Evolutionary conservation across 2,797 vertebrate species (phyloP).

Genomic region (Oceanodroma leucorhoa): DNA sequence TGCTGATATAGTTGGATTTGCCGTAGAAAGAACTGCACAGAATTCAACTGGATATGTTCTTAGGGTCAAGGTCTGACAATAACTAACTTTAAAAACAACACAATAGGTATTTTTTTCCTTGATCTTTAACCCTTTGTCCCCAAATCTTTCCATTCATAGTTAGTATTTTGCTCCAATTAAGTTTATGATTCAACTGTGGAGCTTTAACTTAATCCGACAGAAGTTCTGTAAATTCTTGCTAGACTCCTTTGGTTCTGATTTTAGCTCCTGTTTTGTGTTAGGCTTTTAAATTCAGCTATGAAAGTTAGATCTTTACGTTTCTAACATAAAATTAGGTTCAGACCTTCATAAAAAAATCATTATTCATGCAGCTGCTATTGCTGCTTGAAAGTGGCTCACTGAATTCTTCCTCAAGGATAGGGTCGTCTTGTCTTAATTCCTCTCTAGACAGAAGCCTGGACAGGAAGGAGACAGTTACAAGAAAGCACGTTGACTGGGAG

Average conservation of each 20-base stretch:
- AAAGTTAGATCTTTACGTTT: not conserved
- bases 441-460: not conserved
- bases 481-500: not conserved
- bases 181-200: not conserved
- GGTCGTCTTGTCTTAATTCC: not conserved
- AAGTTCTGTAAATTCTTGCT: slow-evolving; percentile 4
- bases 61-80: not conserved
- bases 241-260: not conserved
- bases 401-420: not conserved
- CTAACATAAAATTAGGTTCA: not conserved
- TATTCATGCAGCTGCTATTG: not conserved
- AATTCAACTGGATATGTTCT: not conserved
- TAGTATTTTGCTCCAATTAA: not conserved
- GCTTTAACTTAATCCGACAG: not conserved
- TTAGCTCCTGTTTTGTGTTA: not conserved
- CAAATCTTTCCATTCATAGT: not conserved
- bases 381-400: not conserved
- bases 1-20: not conserved
- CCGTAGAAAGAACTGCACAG: not conserved
- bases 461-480: not conserved
- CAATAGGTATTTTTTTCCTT: not conserved
- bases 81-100: not conserved
- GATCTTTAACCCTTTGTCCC: slow-evolving; percentile 1
- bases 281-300: not conserved
- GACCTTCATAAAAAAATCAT: not conserved